Percentiles rank a stretch among this genome's conserved stretches.
phyloP scores from a whole-genome alignment of 1,140 invertebrate genomes.

The Leptinotarsa defecta region DNA sequence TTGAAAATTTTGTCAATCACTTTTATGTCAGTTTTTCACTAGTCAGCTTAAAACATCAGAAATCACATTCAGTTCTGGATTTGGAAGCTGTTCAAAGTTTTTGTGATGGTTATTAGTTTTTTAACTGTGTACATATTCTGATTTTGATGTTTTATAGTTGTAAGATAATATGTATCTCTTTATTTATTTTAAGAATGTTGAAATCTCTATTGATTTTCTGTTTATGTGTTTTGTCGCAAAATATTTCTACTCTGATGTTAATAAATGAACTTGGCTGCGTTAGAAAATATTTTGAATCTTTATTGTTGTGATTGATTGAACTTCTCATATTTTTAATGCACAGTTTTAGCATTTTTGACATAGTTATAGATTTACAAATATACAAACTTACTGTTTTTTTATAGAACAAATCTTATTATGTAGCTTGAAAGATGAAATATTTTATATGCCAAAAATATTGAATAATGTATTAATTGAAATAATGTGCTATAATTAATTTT shows the following conservation, averaged over 20 bases:
- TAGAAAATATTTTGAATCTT: conserved; percentile 16
- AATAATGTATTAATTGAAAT: conserved; percentile 27
- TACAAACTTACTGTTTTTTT: conserved; percentile 25
- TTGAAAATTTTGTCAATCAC: too few relatives aligned
- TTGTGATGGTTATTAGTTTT: conserved; percentile 27
- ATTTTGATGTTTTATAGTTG: conserved; percentile 30
- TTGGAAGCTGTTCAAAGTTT: conserved; percentile 8
- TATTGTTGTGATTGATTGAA: conserved; percentile 25
- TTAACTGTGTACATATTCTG: conserved; percentile 20
- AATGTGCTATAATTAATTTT: conserved; percentile 29
- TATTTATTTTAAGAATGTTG: conserved; percentile 22
- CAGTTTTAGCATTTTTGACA: conserved; percentile 20
- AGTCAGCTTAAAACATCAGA: conserved; percentile 19
- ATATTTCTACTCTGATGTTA: conserved; percentile 8
- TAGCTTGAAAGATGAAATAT: conserved; percentile 31
- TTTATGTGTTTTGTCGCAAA: conserved; percentile 9
- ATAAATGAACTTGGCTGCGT: neutral
- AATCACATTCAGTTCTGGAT: neutral
- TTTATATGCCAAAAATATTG: conserved; percentile 31
- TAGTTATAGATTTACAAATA: conserved; percentile 25
- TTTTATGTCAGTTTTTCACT: neutral
- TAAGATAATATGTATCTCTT: conserved; percentile 24
- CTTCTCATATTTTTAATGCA: conserved; percentile 19
- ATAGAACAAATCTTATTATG: conserved; percentile 20
- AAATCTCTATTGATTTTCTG: conserved; percentile 5